Evolutionary conservation across 2,113 vertebrate genomes (phyloP).

Genomic region (Triplophysa dalaica): DNA sequence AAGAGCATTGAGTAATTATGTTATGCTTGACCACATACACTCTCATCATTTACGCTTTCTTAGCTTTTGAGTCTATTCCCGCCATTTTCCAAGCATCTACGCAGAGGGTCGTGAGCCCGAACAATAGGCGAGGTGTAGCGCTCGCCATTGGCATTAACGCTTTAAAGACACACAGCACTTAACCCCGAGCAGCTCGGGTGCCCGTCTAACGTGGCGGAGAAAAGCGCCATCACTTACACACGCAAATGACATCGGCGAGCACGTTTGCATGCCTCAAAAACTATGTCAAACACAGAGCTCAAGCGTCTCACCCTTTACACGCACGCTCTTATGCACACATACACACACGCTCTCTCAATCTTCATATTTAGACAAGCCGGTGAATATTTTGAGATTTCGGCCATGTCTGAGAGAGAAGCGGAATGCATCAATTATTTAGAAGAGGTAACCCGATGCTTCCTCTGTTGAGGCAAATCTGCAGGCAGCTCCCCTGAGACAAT

Average conservation of each 20-base stretch:
- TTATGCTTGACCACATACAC: constrained; percentile 10
- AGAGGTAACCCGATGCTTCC: constrained; percentile 98
- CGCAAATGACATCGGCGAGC: constrained; percentile 33
- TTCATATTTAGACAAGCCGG: constrained; percentile 78
- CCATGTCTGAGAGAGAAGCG: constrained; percentile 77
- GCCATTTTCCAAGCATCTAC: constrained; percentile 26
- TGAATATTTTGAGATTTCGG: constrained; percentile 91
- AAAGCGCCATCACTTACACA: constrained; percentile 49
- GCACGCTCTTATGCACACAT: constrained; percentile 30
- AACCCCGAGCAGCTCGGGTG: constrained; percentile 69
- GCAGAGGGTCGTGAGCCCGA: constrained; percentile 22
- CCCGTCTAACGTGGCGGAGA: constrained; percentile 58
- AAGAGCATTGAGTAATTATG: constrained; percentile 30
- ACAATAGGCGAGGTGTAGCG: constrained; percentile 9
- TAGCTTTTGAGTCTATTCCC: constrained; percentile 14
- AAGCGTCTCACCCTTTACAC: background rate
- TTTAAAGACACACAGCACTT: constrained; percentile 58
- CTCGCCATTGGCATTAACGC: constrained; percentile 1
- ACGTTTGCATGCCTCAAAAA: constrained; percentile 24
- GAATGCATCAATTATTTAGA: constrained; percentile 99
- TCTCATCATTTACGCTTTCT: constrained; percentile 39
- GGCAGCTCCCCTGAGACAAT: constrained; percentile 92
- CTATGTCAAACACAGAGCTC: constrained; percentile 38
- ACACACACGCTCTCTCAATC: constrained; percentile 41
- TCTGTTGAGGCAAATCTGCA: constrained; percentile 97